A percentile compares a stretch with the other conserved stretches of the same genome.
phyloP scores from a whole-genome alignment of 2,888 invertebrate species.

The Mythimna lalbum region DNA sequence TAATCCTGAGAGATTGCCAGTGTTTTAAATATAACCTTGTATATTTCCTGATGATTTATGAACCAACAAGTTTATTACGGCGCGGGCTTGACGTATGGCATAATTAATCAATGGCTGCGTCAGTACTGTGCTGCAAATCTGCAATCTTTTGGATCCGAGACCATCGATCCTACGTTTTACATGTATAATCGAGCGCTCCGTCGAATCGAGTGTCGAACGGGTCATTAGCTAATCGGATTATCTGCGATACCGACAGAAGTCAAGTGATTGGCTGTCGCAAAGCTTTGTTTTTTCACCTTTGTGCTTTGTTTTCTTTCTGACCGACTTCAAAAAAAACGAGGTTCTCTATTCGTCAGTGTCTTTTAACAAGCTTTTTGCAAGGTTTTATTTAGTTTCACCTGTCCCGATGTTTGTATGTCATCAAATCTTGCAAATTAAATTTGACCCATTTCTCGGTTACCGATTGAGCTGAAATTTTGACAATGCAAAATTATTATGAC shows the following conservation, averaged over 20 bases:
- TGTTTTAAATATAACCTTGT: no score
- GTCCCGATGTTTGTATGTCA: no score
- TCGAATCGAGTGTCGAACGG: slow-evolving; percentile 40
- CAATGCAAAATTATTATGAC: no score
- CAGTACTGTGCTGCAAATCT: slow-evolving; percentile 37
- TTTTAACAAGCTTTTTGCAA: no score
- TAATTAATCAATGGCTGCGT: slow-evolving; percentile 62
- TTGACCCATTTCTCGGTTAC: no score
- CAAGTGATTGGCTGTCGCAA: slow-evolving; percentile 18
- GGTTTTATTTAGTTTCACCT: no score
- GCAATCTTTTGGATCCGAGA: slow-evolving; percentile 25
- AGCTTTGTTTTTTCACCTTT: slow-evolving; percentile 7
- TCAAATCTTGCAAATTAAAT: no score
- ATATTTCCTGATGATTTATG: slow-evolving; percentile 60
- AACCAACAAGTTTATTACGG: slow-evolving; percentile 61
- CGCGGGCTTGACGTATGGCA: slow-evolving; percentile 59
- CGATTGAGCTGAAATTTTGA: no score
- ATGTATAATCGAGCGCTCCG: slow-evolving; percentile 39
- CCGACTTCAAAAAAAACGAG: no score
- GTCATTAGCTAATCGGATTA: slow-evolving; percentile 49
- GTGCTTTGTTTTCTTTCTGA: background rate
- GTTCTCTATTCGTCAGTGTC: no score
- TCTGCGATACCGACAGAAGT: slow-evolving; percentile 11
- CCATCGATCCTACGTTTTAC: slow-evolving; percentile 33
- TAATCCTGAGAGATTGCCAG: no score